Evolutionary conservation across 2,113 vertebrate species (phyloP).

Genomic region (Ondatra zibethicus): DNA sequence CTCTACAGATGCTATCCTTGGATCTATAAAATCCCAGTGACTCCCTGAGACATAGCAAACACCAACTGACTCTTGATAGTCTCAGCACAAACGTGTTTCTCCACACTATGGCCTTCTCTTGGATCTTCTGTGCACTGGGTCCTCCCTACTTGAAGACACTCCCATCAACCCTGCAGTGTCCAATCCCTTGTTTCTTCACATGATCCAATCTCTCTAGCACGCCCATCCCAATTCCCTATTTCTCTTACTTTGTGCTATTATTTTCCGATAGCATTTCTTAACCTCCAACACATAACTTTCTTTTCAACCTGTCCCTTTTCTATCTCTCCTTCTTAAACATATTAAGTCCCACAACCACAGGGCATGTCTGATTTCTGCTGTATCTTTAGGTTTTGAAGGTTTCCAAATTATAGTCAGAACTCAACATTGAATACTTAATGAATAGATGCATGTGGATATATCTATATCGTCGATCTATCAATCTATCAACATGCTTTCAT

Average conservation of each 20-base stretch:
- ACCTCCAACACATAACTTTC: neutral
- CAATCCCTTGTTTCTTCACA: neutral
- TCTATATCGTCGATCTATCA: neutral
- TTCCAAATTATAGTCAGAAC: neutral
- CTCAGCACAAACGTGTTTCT: neutral
- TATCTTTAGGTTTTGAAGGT: neutral
- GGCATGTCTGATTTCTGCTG: neutral
- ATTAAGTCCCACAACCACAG: neutral
- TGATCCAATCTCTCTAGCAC: neutral
- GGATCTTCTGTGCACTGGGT: neutral
- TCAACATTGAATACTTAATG: neutral
- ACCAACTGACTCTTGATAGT: neutral
- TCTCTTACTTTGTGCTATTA: neutral
- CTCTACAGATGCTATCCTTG: neutral
- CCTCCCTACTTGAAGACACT: neutral
- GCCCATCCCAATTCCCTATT: neutral
- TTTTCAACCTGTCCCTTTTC: neutral
- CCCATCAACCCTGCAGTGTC: neutral
- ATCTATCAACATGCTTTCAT: too few relatives aligned
- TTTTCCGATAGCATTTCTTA: neutral
- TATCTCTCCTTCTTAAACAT: neutral
- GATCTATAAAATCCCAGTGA: neutral
- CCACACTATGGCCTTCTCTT: neutral
- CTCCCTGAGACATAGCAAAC: neutral
- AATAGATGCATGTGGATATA: neutral